These are phyloP conservation scores for Ornithoptera alexandrae DNA, from an alignment of 2,888 invertebrate species.

Conservation along the genomic window DNA sequence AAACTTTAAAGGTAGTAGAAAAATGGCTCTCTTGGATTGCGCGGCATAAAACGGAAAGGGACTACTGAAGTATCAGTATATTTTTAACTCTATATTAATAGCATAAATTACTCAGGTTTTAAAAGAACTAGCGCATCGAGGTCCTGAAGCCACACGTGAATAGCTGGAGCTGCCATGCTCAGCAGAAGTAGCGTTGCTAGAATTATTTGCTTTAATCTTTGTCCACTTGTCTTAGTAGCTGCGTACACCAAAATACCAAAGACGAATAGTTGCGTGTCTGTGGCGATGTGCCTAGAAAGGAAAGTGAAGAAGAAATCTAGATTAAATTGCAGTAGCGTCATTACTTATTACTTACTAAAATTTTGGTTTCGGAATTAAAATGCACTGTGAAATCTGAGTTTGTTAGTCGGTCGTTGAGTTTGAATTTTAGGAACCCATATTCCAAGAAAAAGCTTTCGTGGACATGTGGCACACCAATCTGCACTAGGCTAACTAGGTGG, in stretches of 20 bases:
- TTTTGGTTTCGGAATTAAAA: too few relatives aligned
- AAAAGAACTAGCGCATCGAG: constrained; percentile 41
- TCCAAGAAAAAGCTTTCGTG: too few relatives aligned
- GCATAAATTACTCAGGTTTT: constrained; percentile 41
- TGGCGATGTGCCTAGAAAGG: constrained; percentile 43
- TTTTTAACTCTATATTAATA: background rate
- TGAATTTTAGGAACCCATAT: too few relatives aligned
- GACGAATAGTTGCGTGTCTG: constrained; percentile 44
- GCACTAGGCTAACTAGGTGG: too few relatives aligned
- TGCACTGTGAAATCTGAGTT: background rate
- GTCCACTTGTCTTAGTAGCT: constrained; percentile 20
- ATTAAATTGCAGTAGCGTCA: too few relatives aligned
- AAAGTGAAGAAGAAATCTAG: constrained; percentile 1
- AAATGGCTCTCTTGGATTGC: background rate
- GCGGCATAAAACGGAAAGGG: background rate
- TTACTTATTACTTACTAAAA: background rate
- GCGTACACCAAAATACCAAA: constrained; percentile 38
- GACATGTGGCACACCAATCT: too few relatives aligned
- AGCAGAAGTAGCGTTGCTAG: constrained; percentile 32
- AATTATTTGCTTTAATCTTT: constrained; percentile 10
- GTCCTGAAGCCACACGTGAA: constrained; percentile 41
- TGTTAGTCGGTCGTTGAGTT: too few relatives aligned
- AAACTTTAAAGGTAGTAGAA: background rate
- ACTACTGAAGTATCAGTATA: too few relatives aligned
- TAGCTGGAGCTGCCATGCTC: constrained; percentile 35